Evolutionary conservation across 2,888 invertebrate genomes (phyloP), one percentile per base, ranked within the genome.

Genomic region (Hanleya hanleyi): DNA sequence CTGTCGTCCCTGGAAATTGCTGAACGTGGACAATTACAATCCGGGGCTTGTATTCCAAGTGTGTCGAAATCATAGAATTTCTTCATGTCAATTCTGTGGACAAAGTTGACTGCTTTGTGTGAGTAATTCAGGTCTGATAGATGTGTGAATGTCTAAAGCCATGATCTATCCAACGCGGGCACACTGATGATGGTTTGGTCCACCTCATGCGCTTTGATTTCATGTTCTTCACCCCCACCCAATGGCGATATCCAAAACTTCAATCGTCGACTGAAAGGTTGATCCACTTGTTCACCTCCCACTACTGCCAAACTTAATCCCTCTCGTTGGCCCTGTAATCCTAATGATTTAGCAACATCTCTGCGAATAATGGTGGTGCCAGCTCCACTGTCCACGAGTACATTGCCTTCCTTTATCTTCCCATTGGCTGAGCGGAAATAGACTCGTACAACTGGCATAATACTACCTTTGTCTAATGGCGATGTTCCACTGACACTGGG

Each of bases 31-130:
- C 70, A 70, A 22, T 12, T 7, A 36, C 70, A 70, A 26, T 70
- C 47, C 29, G 50, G 50, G 18, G 65, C 64, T 49, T 70, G 65
- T 12, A 70, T 37, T 49, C 70, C 70, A 7, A 67, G 41, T 15
- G 71, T 57, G 26, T 71, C 57, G 15, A 71, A 71, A 9, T 71
- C 67, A 57, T 71, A 71, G n/a, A 71, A 57, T 67, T 57, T 35
- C n/a, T n/a, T n/a, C n/a, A n/a, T n/a, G n/a, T n/a, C n/a, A n/a
- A n/a, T n/a, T n/a, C n/a, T n/a, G n/a, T 71, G 36, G 15, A 71
- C 57, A 57, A 71, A 57, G 22, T 37, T 67, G 26, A 71, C 67
- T 7, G 68, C 26, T 49, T 67, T 72, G 49, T 72, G 72, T n/a
- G 38, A 29, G 62, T 33, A 62, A 32, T 62, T 22, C 6, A 35